These are phyloP conservation scores for Sciurus vulgaris DNA, from an alignment of 2,797 vertebrate species.

Conservation along the genomic window DNA sequence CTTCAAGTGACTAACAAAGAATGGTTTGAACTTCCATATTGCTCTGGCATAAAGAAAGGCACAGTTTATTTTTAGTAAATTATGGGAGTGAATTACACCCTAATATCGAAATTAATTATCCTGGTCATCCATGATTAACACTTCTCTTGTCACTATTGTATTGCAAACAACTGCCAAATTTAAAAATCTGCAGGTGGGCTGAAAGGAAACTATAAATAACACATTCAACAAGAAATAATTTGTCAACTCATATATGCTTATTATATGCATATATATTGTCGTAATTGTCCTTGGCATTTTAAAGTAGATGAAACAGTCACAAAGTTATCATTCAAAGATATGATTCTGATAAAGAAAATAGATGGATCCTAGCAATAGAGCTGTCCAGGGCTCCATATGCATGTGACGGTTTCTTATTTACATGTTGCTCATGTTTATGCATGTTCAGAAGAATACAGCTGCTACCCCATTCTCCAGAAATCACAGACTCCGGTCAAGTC, in stretches of 20 bases:
- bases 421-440: constrained; percentile 86
- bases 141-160: constrained; percentile 51
- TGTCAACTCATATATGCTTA: constrained; percentile 52
- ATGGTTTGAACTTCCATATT: background rate
- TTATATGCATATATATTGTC: constrained; percentile 46
- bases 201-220: constrained; percentile 73
- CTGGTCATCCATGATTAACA: constrained; percentile 76
- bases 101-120: constrained; percentile 68
- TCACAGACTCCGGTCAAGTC: constrained; percentile 69
- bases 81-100: constrained; percentile 67
- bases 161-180: constrained; percentile 58
- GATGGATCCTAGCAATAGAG: constrained; percentile 19
- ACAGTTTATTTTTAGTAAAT: constrained; percentile 76
- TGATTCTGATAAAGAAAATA: constrained; percentile 66
- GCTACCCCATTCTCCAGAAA: constrained; percentile 82
- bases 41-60: constrained; percentile 37
- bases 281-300: constrained; percentile 63
- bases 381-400: constrained; percentile 67
- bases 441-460: constrained; percentile 83
- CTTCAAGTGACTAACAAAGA: constrained; percentile 78
- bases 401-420: constrained; percentile 83
- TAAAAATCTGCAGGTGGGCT: constrained; percentile 56
- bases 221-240: constrained; percentile 67
- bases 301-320: constrained; percentile 70
- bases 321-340: constrained; percentile 67